Evolutionary conservation across 2,888 invertebrate genomes (phyloP), one percentile per base, ranked within the genome.

Genomic region (Caenorhabditis sinica): DNA sequence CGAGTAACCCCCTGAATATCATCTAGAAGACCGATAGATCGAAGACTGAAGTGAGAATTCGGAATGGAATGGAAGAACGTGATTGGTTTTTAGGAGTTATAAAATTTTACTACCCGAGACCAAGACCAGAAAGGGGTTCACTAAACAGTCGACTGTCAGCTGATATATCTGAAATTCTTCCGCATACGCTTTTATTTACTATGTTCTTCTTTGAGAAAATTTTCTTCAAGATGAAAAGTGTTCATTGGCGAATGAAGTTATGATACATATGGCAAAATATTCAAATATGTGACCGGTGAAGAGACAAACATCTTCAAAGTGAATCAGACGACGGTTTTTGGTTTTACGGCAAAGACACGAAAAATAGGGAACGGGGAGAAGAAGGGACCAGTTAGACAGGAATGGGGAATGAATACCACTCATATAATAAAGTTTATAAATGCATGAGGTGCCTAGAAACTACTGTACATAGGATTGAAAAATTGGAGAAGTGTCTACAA

Each of bases 1-100:
- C 36, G 56, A 25, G 13, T 63, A 65, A 71, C 71, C 71, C 63
- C 53, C 53, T 51, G n/a, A n/a, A n/a, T n/a, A n/a, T n/a, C n/a
- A 5, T 15, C 25, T 61, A 28, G 40, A 30, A 81, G 43, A 81
- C 74, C 74, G 28, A 68, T 53, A 81, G 81, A 68, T 69, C 61
- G 40, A 53, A 81, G 61, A 74, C 69, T 74, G 58, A 36, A n/a
- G 20, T 2, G 45, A 53, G 53, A 53, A 36, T n/a, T n/a, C n/a
- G n/a, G n/a, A n/a, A n/a, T n/a, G 17, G 13, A 23, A 33, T 25
- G 28, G 15, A 69, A 65, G 65, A 77, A 72, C 80, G 81, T 74
- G 74, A 74, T 61, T 49, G 65, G 61, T 36, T 73, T 80, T 73
- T 61, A 73, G 36, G 69, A 73, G 73, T 73, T 33, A 73, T 80